A percentile compares a stretch with the other conserved stretches of the same genome.
phyloP scores from a whole-genome alignment of 2,797 vertebrate genomes.

The Mus minutoides region DNA sequence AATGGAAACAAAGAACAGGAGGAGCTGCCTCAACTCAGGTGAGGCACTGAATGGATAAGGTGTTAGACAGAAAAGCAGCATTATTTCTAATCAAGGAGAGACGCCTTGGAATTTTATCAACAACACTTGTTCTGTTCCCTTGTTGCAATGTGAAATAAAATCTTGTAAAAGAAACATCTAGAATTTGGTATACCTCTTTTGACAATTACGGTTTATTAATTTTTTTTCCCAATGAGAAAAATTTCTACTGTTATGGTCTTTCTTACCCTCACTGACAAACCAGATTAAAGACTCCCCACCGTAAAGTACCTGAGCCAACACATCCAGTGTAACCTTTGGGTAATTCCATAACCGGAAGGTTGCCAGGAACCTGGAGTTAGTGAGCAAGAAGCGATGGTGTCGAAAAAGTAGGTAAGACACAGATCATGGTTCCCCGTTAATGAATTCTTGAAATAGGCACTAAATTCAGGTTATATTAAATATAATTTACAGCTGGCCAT shows the following conservation, averaged over 20 bases:
- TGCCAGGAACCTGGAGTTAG: neutral
- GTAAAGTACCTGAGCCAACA: neutral
- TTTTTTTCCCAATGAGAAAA: constrained; percentile 34
- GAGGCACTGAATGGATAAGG: neutral
- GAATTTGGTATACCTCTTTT: constrained; percentile 20
- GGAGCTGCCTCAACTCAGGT: neutral
- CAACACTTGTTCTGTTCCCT: neutral
- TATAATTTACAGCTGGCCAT: neutral
- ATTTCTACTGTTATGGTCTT: neutral
- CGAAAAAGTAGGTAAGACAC: neutral
- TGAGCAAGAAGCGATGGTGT: neutral
- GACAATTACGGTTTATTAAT: constrained; percentile 13
- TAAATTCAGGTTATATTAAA: neutral
- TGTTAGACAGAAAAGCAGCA: neutral
- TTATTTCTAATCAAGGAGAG: neutral
- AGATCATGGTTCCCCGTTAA: neutral
- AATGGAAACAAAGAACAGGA: neutral
- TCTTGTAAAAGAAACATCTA: constrained; percentile 41
- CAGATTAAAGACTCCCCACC: neutral
- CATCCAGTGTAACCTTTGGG: neutral
- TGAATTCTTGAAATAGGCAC: neutral
- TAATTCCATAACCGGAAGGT: neutral
- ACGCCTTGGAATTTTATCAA: constrained; percentile 10
- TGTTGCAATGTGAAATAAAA: constrained; percentile 31
- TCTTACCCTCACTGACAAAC: neutral